These are phyloP conservation scores for Drosophila falleni DNA, from an alignment of 2,888 invertebrate species.

Conservation along the genomic window DNA sequence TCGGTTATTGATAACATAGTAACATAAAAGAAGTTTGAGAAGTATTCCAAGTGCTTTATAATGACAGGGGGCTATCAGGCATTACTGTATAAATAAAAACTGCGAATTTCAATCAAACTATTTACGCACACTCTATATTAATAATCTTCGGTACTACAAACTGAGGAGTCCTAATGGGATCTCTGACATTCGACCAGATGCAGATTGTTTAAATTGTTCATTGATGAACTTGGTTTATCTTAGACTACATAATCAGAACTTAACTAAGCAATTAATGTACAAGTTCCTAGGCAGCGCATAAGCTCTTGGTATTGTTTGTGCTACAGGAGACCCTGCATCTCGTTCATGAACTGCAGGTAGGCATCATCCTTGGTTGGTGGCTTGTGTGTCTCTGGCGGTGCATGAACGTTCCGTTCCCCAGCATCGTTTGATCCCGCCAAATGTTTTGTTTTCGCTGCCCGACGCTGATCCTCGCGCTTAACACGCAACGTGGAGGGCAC, in stretches of 20 bases:
- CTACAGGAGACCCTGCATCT: constrained; percentile 97
- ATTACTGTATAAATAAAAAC: constrained; percentile 1
- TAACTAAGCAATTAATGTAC: constrained; percentile 39
- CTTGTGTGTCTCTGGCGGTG: constrained; percentile 77
- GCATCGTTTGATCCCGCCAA: constrained; percentile 85
- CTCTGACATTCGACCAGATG: background rate
- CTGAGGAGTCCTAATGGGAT: background rate
- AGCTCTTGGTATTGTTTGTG: constrained; percentile 1
- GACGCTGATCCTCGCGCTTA: constrained; percentile 93
- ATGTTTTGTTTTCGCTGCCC: constrained; percentile 85
- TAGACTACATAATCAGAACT: constrained; percentile 17
- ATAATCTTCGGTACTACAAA: background rate
- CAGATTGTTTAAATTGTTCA: constrained; percentile 3
- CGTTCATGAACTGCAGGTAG: constrained; percentile 99
- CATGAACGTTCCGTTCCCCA: constrained; percentile 51
- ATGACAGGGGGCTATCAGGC: background rate
- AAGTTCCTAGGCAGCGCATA: constrained; percentile 4
- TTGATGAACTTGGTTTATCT: constrained; percentile 1
- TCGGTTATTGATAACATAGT: background rate
- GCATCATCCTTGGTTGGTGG: constrained; percentile 97
- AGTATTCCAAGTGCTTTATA: background rate
- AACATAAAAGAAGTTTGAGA: background rate
- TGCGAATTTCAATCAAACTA: background rate
- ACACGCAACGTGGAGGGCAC: constrained; percentile 96
- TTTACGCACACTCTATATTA: background rate